phyloP scores from a whole-genome alignment of 2,888 invertebrate species.

The Eurytoma adleriae region DNA sequence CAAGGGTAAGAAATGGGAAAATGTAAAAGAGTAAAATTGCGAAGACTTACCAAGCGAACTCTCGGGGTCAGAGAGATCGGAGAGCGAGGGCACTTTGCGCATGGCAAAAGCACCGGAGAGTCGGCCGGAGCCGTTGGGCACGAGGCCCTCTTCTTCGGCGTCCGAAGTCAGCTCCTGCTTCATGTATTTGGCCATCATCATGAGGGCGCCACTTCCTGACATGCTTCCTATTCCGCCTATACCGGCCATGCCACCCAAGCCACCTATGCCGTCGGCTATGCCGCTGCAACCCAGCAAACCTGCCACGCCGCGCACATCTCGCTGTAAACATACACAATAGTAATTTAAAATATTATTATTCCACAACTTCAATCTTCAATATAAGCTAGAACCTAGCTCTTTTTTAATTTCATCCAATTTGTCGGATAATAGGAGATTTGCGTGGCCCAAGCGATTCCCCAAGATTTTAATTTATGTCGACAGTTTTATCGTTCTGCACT shows the following conservation, averaged over 20 bases:
- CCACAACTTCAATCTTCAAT: background rate
- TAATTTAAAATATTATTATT: conserved; percentile 6
- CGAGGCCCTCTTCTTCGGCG: conserved; percentile 80
- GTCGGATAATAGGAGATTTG: conserved; percentile 31
- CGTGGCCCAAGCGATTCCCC: conserved; percentile 21
- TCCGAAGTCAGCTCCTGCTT: conserved; percentile 80
- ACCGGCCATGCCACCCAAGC: conserved; percentile 65
- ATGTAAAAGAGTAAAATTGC: background rate
- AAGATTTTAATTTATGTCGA: conserved; percentile 39
- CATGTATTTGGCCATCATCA: conserved; percentile 75
- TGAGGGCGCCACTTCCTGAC: conserved; percentile 66
- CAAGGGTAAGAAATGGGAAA: background rate
- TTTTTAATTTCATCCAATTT: too few species aligned
- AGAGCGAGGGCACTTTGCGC: conserved; percentile 93
- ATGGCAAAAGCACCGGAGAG: conserved; percentile 82
- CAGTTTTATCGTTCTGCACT: conserved; percentile 41
- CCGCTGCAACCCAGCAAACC: conserved; percentile 66
- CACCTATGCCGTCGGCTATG: conserved; percentile 64
- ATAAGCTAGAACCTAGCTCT: too few species aligned
- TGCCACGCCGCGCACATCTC: conserved; percentile 70
- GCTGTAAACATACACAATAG: conserved; percentile 61
- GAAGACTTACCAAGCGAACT: conserved; percentile 89
- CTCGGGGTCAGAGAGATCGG: conserved; percentile 93
- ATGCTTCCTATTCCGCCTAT: conserved; percentile 65
- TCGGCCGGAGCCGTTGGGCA: conserved; percentile 77